These are phyloP conservation scores for Drosophila robusta DNA, from an alignment of 2,888 invertebrate genomes.

Conservation along the genomic window DNA sequence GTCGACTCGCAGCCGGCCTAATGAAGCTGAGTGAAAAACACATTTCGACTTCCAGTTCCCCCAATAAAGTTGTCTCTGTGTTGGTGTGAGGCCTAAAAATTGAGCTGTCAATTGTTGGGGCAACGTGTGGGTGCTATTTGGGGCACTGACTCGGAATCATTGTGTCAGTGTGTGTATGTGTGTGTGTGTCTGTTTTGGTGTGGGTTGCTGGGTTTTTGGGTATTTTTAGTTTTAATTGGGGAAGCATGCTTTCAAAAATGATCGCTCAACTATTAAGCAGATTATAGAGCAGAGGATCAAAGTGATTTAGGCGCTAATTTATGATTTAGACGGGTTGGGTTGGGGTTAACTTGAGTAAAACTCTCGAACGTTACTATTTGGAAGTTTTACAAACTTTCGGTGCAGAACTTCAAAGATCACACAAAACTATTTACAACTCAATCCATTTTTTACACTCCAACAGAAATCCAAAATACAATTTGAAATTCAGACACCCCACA, in stretches of 20 bases:
- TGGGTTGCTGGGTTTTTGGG: background rate
- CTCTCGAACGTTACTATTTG: no score
- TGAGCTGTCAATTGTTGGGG: slow-evolving; percentile 75
- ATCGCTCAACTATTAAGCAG: slow-evolving; percentile 22
- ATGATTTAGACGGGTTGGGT: slow-evolving; percentile 12
- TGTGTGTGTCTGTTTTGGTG: slow-evolving; percentile 7
- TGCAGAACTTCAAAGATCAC: background rate
- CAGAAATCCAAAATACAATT: background rate
- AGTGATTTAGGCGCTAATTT: slow-evolving; percentile 17
- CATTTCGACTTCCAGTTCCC: slow-evolving; percentile 55
- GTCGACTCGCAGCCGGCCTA: slow-evolving; percentile 54
- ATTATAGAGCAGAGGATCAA: slow-evolving; percentile 34
- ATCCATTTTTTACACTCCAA: no score
- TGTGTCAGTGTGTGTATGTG: background rate
- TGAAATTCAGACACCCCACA: no score
- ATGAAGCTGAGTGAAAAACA: slow-evolving; percentile 71
- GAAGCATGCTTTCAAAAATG: slow-evolving; percentile 7
- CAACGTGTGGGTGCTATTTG: slow-evolving; percentile 71
- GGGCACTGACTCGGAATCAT: slow-evolving; percentile 47
- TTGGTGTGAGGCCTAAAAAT: slow-evolving; percentile 59
- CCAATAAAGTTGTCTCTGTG: slow-evolving; percentile 35
- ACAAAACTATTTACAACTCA: no score
- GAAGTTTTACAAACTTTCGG: no score
- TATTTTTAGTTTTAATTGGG: slow-evolving; percentile 46
- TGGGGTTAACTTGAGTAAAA: background rate